Evolutionary conservation across 2,113 vertebrate species (phyloP).

Genomic region (Alexandromys fortis): DNA sequence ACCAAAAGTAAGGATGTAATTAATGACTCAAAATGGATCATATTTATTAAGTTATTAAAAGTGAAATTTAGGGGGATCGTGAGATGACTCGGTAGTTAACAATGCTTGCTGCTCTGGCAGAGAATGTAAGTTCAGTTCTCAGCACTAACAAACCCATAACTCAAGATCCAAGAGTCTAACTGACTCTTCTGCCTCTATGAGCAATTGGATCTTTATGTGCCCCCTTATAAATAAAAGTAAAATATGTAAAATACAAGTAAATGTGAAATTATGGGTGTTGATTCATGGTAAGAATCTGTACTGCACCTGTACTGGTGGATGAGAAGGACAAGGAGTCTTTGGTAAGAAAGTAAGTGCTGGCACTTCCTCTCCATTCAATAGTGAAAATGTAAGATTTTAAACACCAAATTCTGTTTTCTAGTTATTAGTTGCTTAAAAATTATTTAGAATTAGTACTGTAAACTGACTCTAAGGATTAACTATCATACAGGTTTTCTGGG

Average conservation of each 20-base stretch:
- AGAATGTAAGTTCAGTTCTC: background rate
- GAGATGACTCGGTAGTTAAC: background rate
- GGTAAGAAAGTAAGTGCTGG: fast-evolving
- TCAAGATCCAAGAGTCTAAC: background rate
- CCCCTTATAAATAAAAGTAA: background rate
- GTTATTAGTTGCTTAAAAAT: background rate
- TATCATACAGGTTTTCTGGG: background rate
- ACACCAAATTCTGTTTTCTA: background rate
- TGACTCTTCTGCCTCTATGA: too few species aligned
- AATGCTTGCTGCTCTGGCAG: background rate
- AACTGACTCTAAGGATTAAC: background rate
- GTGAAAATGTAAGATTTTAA: background rate
- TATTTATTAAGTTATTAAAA: background rate
- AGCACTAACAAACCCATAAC: background rate
- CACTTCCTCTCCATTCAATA: background rate
- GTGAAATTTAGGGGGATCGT: background rate
- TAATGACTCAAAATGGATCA: background rate
- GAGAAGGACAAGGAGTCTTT: background rate
- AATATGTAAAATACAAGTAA: background rate
- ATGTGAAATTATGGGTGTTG: too few species aligned
- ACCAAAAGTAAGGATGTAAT: background rate
- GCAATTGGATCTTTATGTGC: background rate
- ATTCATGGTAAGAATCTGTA: background rate
- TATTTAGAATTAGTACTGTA: background rate
- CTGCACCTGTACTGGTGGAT: background rate